Evolutionary conservation across 2,113 vertebrate species (phyloP), one percentile per base, ranked within the genome.

Genomic region (Rousettus leschenaultii): DNA sequence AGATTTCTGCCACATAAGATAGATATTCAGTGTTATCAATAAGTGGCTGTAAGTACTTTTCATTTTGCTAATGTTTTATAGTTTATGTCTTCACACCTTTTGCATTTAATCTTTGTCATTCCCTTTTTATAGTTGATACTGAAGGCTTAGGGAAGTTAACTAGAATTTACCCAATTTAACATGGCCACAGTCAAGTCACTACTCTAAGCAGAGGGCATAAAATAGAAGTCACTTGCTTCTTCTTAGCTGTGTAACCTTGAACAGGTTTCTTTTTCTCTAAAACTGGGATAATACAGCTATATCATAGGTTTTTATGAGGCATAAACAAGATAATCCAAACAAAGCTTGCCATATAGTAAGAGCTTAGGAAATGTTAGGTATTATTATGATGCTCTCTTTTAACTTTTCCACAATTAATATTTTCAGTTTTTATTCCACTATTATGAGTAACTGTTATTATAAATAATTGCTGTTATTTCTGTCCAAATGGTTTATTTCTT

Each of bases 401-500:
- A 89, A 53, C 57, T 94, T 18, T 94, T 84, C 51, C 38, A 38
- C 40, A 84, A 18, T 95, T 82, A 86, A 95, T 33, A 35, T 89
- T 87, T 77, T 53, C n/a, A 87, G 65, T 71, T 95, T 86, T 95
- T 92, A 74, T 88, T 33, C n/a, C 45, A 89, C 57, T 71, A 8
- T 94, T 86, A 86, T 63, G 82, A 91, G 30, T 83, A 89, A 92
- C 26, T 51, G 13, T 51, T 51, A 51, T 51, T 51, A 51, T 51
- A 51, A 51, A 51, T 16, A 51, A 59, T 19, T 61, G 40, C 43
- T 95, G 84, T 97, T 95, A 66, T 86, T 63, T 95, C 87, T 90
- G 75, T 79, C 45, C 12, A 85, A 79, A 65, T 84, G 45, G 38
- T 61, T 84, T 94, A 12, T 71, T 93, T 97, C 78, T 91, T 89